Conservation (phyloP, 2,113 vertebrate species). For the Xyrauchen texanus region DNA sequence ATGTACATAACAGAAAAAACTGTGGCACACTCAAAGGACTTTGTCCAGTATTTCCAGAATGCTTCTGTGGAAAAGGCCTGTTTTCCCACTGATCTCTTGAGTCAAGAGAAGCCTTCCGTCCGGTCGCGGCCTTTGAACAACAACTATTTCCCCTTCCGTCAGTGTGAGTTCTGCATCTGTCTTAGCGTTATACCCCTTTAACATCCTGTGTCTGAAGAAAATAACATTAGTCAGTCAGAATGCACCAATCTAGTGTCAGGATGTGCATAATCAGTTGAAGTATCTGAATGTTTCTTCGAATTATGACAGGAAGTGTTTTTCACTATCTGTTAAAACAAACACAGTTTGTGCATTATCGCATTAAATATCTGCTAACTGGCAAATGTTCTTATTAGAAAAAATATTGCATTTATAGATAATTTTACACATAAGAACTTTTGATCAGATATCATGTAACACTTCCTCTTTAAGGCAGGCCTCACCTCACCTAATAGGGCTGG, state of each 20-base stretch:
- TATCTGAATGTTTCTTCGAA: background rate
- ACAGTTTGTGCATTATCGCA: background rate
- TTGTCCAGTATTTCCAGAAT: conserved; percentile 72
- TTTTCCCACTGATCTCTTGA: conserved; percentile 73
- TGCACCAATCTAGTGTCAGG: background rate
- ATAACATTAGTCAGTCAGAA: background rate
- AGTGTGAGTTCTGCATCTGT: conserved; percentile 74
- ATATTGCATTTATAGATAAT: background rate
- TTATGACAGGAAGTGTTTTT: conserved; percentile 19
- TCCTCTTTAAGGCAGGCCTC: background rate
- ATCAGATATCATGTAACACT: conserved; percentile 11
- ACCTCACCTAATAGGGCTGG: conserved; percentile 73
- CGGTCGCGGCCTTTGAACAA: conserved; percentile 73
- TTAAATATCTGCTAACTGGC: background rate
- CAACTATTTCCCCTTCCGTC: conserved; percentile 74
- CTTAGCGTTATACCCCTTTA: conserved; percentile 68
- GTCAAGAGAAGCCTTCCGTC: conserved; percentile 74
- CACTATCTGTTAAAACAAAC: background rate
- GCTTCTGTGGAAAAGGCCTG: conserved; percentile 72
- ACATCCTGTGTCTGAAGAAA: conserved; percentile 69
- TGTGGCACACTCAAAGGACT: conserved; percentile 64
- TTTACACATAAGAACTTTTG: background rate
- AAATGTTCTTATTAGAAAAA: too few species aligned
- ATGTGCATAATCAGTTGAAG: background rate
- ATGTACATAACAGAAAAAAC: conserved; percentile 21